These are phyloP conservation scores for Dromius quadrimaculatus DNA, from an alignment of 2,888 invertebrate species.

Conservation along the genomic window DNA sequence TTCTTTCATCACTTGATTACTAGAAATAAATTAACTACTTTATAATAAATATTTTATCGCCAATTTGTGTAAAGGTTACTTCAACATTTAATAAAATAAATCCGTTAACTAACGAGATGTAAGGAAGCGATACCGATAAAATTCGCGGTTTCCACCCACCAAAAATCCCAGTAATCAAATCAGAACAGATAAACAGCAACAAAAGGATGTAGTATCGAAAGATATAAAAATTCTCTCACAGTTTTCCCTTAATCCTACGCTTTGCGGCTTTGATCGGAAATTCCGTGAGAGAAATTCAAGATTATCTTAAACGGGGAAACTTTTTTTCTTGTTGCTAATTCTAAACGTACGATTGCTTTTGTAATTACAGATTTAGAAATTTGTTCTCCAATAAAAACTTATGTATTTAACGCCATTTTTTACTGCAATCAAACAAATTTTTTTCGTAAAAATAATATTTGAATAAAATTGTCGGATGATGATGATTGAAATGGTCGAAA, in stretches of 20 bases:
- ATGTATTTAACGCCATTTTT: background rate
- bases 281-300: background rate
- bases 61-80: too few species aligned
- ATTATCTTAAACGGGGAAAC: slow-evolving; percentile 33
- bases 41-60: too few species aligned
- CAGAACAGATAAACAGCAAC: slow-evolving; percentile 17
- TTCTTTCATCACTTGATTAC: too few species aligned
- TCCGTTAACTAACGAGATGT: slow-evolving; percentile 5
- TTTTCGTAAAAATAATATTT: too few species aligned
- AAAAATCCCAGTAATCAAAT: slow-evolving; percentile 16
- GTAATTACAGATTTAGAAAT: background rate
- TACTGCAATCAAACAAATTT: too few species aligned
- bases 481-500: too few species aligned
- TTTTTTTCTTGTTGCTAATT: slow-evolving; percentile 12
- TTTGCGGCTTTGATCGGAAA: slow-evolving; percentile 30
- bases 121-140: slow-evolving; percentile 10
- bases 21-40: too few species aligned
- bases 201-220: slow-evolving; percentile 11
- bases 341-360: background rate
- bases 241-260: slow-evolving; percentile 28
- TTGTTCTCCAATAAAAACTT: background rate
- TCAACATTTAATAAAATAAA: too few species aligned
- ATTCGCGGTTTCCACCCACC: slow-evolving; percentile 18
- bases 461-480: too few species aligned
- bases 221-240: background rate